Evolutionary conservation across 2,113 vertebrate species (phyloP).

Genomic region (Pagrus major): DNA sequence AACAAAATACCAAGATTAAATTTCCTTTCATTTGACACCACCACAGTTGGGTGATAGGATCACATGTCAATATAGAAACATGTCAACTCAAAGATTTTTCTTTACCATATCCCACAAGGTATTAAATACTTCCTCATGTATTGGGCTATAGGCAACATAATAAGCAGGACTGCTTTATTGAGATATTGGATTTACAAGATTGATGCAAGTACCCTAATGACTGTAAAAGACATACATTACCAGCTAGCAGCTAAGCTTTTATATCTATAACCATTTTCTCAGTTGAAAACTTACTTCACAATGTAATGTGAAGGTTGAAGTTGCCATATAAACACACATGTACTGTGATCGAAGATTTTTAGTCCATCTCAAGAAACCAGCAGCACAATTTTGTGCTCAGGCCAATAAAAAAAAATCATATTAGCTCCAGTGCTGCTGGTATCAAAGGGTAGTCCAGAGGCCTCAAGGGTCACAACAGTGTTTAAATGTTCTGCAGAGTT

Average conservation of each 20-base stretch:
- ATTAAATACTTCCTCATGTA: not conserved
- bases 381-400: not conserved
- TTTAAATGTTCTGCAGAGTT: too few species aligned
- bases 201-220: conserved; percentile 9
- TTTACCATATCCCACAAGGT: not conserved
- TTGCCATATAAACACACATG: not conserved
- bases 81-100: not conserved
- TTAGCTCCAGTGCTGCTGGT: not conserved
- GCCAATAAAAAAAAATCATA: not conserved
- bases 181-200: not conserved
- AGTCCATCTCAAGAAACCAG: not conserved
- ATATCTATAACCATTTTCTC: not conserved
- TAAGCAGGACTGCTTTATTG: not conserved
- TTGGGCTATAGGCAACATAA: not conserved
- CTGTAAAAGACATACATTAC: not conserved
- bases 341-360: not conserved
- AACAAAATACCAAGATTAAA: not conserved
- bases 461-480: not conserved
- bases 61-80: not conserved
- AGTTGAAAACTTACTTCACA: not conserved
- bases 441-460: not conserved
- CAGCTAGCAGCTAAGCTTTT: not conserved
- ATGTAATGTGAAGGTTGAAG: not conserved
- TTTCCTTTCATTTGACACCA: not conserved
- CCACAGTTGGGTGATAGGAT: too few species aligned